Percentiles rank a stretch among this genome's conserved stretches.
phyloP scores from a whole-genome alignment of 1,140 invertebrate genomes.

The Leguminivora glycinivorella region DNA sequence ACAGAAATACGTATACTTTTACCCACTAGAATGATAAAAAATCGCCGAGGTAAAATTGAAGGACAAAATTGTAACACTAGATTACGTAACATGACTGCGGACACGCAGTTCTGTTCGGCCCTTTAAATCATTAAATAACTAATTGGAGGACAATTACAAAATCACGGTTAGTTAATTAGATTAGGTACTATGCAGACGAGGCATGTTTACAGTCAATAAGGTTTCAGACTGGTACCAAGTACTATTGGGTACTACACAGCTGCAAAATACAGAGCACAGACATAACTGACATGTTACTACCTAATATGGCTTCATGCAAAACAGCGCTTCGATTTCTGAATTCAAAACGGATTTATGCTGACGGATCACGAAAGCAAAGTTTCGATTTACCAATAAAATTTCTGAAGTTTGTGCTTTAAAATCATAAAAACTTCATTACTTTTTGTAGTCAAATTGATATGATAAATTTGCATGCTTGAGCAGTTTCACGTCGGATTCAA shows the following conservation, averaged over 20 bases:
- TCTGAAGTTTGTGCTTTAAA: neutral
- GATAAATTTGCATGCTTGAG: conserved; percentile 18
- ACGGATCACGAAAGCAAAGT: neutral
- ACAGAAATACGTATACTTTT: too few species aligned
- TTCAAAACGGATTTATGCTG: conserved; percentile 2
- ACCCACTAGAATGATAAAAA: too few species aligned
- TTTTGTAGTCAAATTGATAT: conserved; percentile 21
- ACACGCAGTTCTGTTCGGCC: too few species aligned
- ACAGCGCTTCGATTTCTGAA: neutral
- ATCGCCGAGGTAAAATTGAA: too few species aligned
- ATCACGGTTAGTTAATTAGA: too few species aligned
- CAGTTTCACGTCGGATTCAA: conserved; percentile 2
- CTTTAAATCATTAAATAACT: too few species aligned
- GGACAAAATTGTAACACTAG: too few species aligned
- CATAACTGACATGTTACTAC: neutral
- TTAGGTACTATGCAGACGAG: neutral
- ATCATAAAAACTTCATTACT: neutral
- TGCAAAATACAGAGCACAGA: neutral
- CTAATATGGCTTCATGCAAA: neutral
- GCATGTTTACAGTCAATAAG: neutral
- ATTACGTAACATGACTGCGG: too few species aligned
- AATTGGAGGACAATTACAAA: too few species aligned
- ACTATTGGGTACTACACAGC: neutral
- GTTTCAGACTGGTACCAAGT: neutral
- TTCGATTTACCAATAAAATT: neutral